These are phyloP conservation scores for Phoenicopterus ruber DNA, from an alignment of 2,113 vertebrate genomes.

Conservation along the genomic window DNA sequence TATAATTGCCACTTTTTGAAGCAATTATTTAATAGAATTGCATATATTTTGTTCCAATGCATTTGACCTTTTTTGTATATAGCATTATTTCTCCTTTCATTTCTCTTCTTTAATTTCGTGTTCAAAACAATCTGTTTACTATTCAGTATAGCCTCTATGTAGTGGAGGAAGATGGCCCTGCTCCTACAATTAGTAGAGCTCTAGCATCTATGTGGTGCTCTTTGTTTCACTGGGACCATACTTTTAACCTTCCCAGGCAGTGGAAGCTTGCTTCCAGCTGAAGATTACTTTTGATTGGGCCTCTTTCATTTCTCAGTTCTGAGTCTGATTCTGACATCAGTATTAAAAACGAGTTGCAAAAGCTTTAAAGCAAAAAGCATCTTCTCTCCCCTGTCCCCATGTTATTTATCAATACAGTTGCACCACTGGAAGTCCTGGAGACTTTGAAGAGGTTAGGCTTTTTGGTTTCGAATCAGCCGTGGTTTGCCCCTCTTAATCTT, in stretches of 20 bases:
- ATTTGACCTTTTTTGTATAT: not conserved
- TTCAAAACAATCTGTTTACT: not conserved
- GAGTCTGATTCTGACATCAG: not conserved
- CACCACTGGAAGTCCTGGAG: not conserved
- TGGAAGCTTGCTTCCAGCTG: not conserved
- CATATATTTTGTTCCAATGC: not conserved
- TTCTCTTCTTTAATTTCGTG: not conserved
- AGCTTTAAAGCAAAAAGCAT: not conserved
- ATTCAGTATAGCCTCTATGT: not conserved
- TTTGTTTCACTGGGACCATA: not conserved
- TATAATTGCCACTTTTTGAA: not conserved
- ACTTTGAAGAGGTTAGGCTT: not conserved
- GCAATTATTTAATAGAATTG: not conserved
- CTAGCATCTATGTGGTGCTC: not conserved
- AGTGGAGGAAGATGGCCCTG: not conserved
- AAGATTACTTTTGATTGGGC: not conserved
- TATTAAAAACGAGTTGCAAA: not conserved
- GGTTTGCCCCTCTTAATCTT: not conserved
- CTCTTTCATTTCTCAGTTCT: not conserved
- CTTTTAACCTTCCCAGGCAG: not conserved
- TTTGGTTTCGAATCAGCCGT: not conserved
- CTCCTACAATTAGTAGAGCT: not conserved
- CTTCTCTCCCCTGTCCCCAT: accelerated
- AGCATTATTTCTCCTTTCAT: not conserved
- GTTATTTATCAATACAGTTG: not conserved